Evolutionary conservation across 2,797 vertebrate species (phyloP), one percentile per base, ranked within the genome.

Genomic region (Cyprinodon diabolis): DNA sequence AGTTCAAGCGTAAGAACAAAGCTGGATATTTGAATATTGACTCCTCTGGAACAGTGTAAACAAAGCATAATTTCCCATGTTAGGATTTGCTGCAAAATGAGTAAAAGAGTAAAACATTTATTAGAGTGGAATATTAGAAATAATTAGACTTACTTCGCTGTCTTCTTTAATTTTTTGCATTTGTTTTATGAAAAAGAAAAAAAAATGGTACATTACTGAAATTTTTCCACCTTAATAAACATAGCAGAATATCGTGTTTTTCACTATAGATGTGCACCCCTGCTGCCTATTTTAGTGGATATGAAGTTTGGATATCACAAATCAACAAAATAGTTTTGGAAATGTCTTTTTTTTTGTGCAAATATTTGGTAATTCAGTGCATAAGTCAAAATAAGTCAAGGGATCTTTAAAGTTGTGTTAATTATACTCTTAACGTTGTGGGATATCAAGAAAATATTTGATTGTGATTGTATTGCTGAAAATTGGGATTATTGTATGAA

Each of bases 1-100:
- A 81, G 56, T 78, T 23, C 72, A 35, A 79, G 25, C 17, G 12
- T 45, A 58, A 52, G 49, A 58, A n/a, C 47, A 37, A 69, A 71
- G 68, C 52, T 60, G 56, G 54, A 37, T 45, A 35, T 4, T 2
- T 51, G 11, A 14, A 37, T 57, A n/a, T 37, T 14, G 37, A 37
- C 49, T 70, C 51, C 35, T 30, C n/a, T 1, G 68, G 57, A 81
- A 81, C 37, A 10, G 30, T 37, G 35, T 21, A 45, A 45, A 14
- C 21, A 37, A 63, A 43, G 43, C 21, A 8, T 43, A 0, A n/a
- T 10, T 5, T 63, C 8, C 19, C 35, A 40, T 13, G 62, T 65
- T 65, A 43, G 13, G 4, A 21, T 60, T 60, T 35, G 14, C 57
- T 60, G 15, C 47, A 45, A 49, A 66, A 52, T 23, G 54, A 43